Conservation (phyloP, 2,113 vertebrate genomes). For the Tragulus kanchil region DNA sequence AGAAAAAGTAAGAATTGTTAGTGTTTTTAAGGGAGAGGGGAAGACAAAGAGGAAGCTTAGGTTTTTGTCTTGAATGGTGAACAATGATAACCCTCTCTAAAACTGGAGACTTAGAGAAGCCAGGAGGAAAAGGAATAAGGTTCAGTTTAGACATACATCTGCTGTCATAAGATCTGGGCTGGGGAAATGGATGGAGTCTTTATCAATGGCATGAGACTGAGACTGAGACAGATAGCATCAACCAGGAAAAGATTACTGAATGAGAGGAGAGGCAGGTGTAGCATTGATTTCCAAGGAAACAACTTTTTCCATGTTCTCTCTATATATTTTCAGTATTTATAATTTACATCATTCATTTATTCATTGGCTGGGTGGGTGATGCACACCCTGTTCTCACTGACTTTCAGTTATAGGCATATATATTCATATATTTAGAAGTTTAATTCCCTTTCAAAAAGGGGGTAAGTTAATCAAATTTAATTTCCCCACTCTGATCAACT, state of each 20-base stretch:
- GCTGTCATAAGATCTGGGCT: background rate
- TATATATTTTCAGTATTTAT: background rate
- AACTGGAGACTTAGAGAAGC: background rate
- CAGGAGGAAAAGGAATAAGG: background rate
- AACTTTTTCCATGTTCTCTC: background rate
- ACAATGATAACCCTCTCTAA: background rate
- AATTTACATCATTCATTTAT: background rate
- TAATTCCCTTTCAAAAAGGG: background rate
- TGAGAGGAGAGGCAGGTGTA: background rate
- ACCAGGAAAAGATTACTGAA: background rate
- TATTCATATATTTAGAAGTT: background rate
- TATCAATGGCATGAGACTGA: background rate
- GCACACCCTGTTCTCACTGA: background rate
- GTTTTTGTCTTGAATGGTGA: background rate
- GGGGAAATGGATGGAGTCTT: background rate
- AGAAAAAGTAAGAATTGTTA: background rate
- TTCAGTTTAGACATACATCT: background rate
- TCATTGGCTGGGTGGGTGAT: background rate
- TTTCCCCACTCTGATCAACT: background rate
- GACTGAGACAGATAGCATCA: background rate
- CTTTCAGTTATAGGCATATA: background rate
- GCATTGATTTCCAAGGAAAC: conserved; percentile 30
- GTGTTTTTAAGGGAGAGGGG: background rate
- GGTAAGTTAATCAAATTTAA: background rate
- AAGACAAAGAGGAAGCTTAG: background rate